Evolutionary conservation across 2,888 invertebrate genomes (phyloP).

Genomic region (Alloplasta piceator): DNA sequence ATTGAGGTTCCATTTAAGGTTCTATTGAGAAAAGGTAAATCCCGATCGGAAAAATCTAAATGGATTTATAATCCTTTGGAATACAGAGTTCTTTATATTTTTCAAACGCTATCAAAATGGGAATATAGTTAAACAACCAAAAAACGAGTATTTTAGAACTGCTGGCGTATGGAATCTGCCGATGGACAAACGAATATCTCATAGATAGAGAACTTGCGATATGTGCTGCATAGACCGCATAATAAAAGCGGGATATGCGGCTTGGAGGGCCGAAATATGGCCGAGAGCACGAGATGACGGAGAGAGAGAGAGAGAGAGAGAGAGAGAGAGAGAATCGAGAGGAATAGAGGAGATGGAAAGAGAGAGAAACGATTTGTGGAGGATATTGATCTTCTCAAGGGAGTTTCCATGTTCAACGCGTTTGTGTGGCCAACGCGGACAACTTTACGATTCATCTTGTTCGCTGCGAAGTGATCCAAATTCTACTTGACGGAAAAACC

Average conservation of each 20-base stretch:
- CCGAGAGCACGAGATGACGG: slow-evolving; percentile 1
- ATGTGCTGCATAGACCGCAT: background rate
- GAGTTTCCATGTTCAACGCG: slow-evolving; percentile 57
- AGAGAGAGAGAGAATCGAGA: slow-evolving; percentile 29
- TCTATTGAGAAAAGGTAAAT: too few species aligned
- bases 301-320: slow-evolving; percentile 7
- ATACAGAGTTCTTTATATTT: too few species aligned
- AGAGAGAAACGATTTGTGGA: slow-evolving; percentile 58
- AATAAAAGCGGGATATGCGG: slow-evolving; percentile 24
- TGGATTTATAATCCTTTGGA: too few species aligned
- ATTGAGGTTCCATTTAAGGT: too few species aligned
- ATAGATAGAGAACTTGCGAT: slow-evolving; percentile 36
- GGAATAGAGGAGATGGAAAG: slow-evolving; percentile 20
- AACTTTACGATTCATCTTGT: slow-evolving; percentile 52
- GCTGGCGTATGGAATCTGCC: too few species aligned
- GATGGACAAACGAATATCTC: too few species aligned
- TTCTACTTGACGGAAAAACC: too few species aligned
- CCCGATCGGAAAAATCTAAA: too few species aligned
- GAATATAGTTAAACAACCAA: too few species aligned
- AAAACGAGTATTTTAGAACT: too few species aligned
- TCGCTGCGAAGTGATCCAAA: background rate
- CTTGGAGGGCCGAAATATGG: background rate
- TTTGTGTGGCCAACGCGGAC: slow-evolving; percentile 44
- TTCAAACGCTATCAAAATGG: too few species aligned
- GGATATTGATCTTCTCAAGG: slow-evolving; percentile 64